A percentile compares a stretch with the other conserved stretches of the same genome.
Conservation (phyloP, 1,140 invertebrate genomes). For the Latrodectus geometricus region DNA sequence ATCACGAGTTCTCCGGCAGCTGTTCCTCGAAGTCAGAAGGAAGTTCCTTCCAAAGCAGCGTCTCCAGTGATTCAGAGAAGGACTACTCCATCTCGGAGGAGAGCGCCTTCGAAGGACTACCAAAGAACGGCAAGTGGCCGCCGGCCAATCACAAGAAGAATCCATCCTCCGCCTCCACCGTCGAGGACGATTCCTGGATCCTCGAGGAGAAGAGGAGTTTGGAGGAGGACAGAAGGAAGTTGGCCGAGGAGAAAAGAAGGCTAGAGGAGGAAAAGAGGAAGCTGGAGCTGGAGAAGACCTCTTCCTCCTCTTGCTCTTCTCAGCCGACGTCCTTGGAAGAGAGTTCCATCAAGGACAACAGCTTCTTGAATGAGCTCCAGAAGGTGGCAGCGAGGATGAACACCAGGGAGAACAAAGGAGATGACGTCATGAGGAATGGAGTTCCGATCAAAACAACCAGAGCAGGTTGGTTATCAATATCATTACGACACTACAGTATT, state of each 20-base stretch:
- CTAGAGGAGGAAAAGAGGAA: slow-evolving; percentile 62
- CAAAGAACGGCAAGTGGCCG: slow-evolving; percentile 1
- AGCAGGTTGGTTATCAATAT: background rate
- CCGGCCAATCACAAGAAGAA: slow-evolving; percentile 4
- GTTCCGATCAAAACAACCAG: slow-evolving; percentile 6
- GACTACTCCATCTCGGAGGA: slow-evolving; percentile 50
- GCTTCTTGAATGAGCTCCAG: slow-evolving; percentile 51
- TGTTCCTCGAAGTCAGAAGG: slow-evolving; percentile 52
- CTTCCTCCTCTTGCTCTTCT: background rate
- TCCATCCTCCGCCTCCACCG: background rate
- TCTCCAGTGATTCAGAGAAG: slow-evolving; percentile 40
- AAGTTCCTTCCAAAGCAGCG: slow-evolving; percentile 48
- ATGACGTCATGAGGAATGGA: slow-evolving; percentile 13
- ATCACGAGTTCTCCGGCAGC: slow-evolving; percentile 54
- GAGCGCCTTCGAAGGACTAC: slow-evolving; percentile 29
- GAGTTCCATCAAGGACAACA: slow-evolving; percentile 4
- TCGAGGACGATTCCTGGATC: slow-evolving; percentile 36
- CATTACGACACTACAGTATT: too few relatives aligned
- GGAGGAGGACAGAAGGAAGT: slow-evolving; percentile 56
- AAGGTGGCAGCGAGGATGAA: slow-evolving; percentile 49
- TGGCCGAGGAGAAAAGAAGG: slow-evolving; percentile 62
- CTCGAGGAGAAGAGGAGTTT: slow-evolving; percentile 56
- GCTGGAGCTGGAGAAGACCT: slow-evolving; percentile 34
- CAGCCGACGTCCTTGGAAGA: background rate
- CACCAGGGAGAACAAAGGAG: slow-evolving; percentile 9